Percentiles rank a stretch among this genome's conserved stretches.
These are phyloP conservation scores for Coleophora flavipennella DNA, from an alignment of 2,888 invertebrate genomes.

Conservation along the genomic window DNA sequence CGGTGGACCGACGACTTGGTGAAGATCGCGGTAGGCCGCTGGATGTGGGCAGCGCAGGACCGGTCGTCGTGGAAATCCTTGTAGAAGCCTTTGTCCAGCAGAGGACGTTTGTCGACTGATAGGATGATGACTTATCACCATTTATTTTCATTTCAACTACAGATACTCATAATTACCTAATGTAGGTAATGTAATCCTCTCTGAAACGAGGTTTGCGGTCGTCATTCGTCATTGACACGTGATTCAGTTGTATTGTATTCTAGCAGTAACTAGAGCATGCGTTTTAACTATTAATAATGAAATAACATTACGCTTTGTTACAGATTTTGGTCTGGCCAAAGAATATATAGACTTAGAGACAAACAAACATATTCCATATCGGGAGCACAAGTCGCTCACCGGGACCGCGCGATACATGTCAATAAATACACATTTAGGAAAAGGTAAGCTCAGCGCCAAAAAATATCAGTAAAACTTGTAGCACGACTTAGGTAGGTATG, in stretches of 20 bases:
- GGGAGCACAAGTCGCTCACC: constrained; percentile 99
- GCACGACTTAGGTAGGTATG: too few species aligned
- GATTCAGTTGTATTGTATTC: neutral
- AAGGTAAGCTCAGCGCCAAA: constrained; percentile 74
- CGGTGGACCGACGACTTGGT: too few species aligned
- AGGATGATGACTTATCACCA: too few species aligned
- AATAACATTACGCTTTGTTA: constrained; percentile 25
- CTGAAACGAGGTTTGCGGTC: constrained; percentile 44
- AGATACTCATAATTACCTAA: too few species aligned
- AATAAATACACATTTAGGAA: constrained; percentile 99
- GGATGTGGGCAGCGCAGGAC: too few species aligned
- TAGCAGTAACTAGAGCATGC: constrained; percentile 1
- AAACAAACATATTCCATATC: constrained; percentile 99
- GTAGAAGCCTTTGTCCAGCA: too few species aligned
- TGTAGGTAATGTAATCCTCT: constrained; percentile 36
- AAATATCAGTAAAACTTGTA: neutral
- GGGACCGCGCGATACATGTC: constrained; percentile 99
- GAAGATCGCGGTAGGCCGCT: too few species aligned
- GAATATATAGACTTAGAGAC: constrained; percentile 99
- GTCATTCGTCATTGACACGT: constrained; percentile 9
- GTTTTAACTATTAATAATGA: constrained; percentile 1
- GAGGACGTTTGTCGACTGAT: too few species aligned
- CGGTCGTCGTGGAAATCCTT: too few species aligned
- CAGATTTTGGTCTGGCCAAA: constrained; percentile 99
- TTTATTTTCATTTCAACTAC: too few species aligned